phyloP scores from a whole-genome alignment of 2,888 invertebrate genomes.

The Dasysyrphus albostriatus region DNA sequence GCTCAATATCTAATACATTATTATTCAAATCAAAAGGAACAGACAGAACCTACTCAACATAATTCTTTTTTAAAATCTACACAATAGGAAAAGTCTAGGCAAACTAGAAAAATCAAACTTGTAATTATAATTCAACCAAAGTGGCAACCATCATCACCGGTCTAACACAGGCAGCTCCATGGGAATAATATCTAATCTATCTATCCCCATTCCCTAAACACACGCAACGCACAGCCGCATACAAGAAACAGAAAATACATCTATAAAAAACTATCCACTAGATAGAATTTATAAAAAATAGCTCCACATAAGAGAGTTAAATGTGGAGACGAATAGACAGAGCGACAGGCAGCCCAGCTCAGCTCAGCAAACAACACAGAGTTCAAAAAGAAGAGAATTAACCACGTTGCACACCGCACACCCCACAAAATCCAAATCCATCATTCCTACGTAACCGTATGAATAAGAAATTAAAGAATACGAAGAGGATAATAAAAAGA shows the following conservation, averaged over 20 bases:
- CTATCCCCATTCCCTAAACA: not conserved
- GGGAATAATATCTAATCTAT: constrained; percentile 27
- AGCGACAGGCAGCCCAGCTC: not conserved
- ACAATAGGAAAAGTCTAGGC: not conserved
- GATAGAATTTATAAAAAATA: constrained; percentile 62
- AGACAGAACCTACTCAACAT: too few relatives aligned
- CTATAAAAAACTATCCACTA: constrained; percentile 31
- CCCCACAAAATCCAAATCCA: constrained; percentile 7
- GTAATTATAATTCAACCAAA: not conserved
- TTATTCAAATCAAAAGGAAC: too few relatives aligned
- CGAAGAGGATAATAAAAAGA: constrained; percentile 25
- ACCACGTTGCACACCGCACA: constrained; percentile 14
- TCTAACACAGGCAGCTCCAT: not conserved
- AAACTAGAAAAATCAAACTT: not conserved
- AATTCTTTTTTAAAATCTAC: too few relatives aligned
- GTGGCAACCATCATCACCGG: constrained; percentile 1
- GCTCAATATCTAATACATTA: too few relatives aligned
- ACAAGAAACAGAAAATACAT: constrained; percentile 48
- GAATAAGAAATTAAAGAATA: constrained; percentile 38
- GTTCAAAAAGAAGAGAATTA: constrained; percentile 37
- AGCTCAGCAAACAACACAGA: constrained; percentile 7
- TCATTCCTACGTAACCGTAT: not conserved
- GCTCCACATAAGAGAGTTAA: constrained; percentile 18
- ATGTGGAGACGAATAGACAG: constrained; percentile 16
- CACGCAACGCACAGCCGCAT: constrained; percentile 40